Percentiles rank a stretch among this genome's conserved stretches.
Evolutionary conservation across 1,140 invertebrate species (phyloP).

Genomic region (Eriosoma lanigerum): DNA sequence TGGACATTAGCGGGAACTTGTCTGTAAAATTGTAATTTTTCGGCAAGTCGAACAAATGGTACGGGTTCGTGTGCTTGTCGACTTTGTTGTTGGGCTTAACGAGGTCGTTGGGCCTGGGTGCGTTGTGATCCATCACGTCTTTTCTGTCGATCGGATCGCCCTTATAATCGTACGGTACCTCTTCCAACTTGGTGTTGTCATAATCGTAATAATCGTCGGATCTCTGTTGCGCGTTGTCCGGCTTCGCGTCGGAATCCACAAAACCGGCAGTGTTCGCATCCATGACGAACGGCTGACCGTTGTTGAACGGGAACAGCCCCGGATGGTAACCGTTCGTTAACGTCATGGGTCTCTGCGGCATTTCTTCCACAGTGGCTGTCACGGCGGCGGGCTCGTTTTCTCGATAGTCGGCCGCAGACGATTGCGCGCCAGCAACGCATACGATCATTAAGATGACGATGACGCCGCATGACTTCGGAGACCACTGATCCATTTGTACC

Average conservation of each 20-base stretch:
- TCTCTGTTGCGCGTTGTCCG: background rate
- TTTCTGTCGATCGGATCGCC: slow-evolving; percentile 52
- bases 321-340: slow-evolving; percentile 53
- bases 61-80: slow-evolving; percentile 62
- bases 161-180: slow-evolving; percentile 55
- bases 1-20: slow-evolving; percentile 70
- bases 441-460: background rate
- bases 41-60: slow-evolving; percentile 71
- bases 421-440: background rate
- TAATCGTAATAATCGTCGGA: slow-evolving; percentile 58
- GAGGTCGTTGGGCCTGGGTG: slow-evolving; percentile 61
- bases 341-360: slow-evolving; percentile 53
- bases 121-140: slow-evolving; percentile 59
- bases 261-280: slow-evolving; percentile 68
- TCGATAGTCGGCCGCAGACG: too few species aligned
- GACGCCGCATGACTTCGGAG: background rate
- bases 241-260: slow-evolving; percentile 61
- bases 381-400: slow-evolving; percentile 10
- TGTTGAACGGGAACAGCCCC: slow-evolving; percentile 64
- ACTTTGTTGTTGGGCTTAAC: slow-evolving; percentile 55
- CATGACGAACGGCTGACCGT: slow-evolving; percentile 70
- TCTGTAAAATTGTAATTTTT: slow-evolving; percentile 66
- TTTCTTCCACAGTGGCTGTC: slow-evolving; percentile 53
- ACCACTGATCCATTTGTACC: background rate
- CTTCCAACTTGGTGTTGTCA: slow-evolving; percentile 53